phyloP scores from a whole-genome alignment of 2,797 vertebrate genomes.

The Lagorchestes hirsutus region DNA sequence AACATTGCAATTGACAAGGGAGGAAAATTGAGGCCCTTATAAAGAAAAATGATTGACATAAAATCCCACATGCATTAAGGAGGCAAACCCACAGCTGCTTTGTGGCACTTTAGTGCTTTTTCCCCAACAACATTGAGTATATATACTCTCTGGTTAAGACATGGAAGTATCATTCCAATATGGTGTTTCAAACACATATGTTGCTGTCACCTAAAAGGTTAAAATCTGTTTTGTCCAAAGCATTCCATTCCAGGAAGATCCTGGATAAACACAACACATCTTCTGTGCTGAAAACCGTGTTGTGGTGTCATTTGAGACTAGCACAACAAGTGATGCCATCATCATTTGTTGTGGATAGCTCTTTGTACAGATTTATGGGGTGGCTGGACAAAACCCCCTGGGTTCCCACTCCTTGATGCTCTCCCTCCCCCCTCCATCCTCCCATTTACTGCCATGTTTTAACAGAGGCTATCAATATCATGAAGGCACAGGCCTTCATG shows the following conservation, averaged over 20 bases:
- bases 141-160: not conserved
- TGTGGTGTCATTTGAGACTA: constrained; percentile 77
- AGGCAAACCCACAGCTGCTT: not conserved
- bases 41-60: not conserved
- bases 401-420: not conserved
- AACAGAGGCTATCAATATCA: not conserved
- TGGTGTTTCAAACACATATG: not conserved
- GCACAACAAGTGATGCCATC: constrained; percentile 69
- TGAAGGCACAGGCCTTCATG: too few relatives aligned
- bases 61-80: not conserved
- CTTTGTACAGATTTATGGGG: constrained; percentile 63
- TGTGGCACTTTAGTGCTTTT: not conserved
- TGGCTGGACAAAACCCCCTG: not conserved
- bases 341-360: constrained; percentile 69
- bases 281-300: constrained; percentile 23
- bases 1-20: not conserved
- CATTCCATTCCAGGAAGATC: not conserved
- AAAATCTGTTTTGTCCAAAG: not conserved
- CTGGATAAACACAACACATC: not conserved
- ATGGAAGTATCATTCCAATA: not conserved
- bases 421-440: not conserved
- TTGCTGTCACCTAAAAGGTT: not conserved
- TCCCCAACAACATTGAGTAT: not conserved
- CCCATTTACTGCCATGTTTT: not conserved
- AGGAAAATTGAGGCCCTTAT: not conserved